A percentile compares a stretch with the other conserved stretches of the same genome.
phyloP scores from a whole-genome alignment of 2,888 invertebrate genomes.

The Metacarcinus magister region DNA sequence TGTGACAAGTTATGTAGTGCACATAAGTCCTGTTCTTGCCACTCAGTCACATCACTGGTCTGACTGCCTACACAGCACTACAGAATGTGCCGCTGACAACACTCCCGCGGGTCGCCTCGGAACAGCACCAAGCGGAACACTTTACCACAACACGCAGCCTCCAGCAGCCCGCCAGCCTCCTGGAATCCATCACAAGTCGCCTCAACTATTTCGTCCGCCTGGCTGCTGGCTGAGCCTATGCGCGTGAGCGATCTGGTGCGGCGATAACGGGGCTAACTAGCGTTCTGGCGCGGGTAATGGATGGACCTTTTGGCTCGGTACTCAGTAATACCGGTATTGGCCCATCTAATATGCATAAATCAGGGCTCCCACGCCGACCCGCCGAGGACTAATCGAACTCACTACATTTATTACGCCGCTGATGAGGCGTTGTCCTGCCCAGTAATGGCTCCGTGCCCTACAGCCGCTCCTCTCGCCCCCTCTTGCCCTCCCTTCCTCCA shows the following conservation, averaged over 20 bases:
- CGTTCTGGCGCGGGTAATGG: background rate
- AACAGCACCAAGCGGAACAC: background rate
- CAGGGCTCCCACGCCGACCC: constrained; percentile 59
- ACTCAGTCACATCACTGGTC: background rate
- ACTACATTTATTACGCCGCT: constrained; percentile 72
- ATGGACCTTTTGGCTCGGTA: background rate
- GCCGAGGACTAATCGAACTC: constrained; percentile 66
- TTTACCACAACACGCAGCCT: background rate
- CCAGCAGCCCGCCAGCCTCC: background rate
- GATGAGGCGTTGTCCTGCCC: constrained; percentile 69
- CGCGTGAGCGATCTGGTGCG: constrained; percentile 52
- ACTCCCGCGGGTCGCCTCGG: background rate
- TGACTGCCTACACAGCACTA: background rate
- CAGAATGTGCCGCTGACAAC: background rate
- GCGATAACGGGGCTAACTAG: background rate
- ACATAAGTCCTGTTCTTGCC: background rate
- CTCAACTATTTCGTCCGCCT: background rate
- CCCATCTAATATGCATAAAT: constrained; percentile 74
- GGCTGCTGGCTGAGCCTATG: constrained; percentile 2
- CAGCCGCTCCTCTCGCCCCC: background rate
- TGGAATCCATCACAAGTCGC: background rate
- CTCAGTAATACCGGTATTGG: constrained; percentile 70
- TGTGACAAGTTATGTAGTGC: background rate
- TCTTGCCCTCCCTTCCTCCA: background rate
- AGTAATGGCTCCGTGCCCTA: constrained; percentile 67